A percentile compares a stretch with the other conserved stretches of the same genome.
phyloP scores from a whole-genome alignment of 2,113 vertebrate species.

The Pachypanchax playfairii region DNA sequence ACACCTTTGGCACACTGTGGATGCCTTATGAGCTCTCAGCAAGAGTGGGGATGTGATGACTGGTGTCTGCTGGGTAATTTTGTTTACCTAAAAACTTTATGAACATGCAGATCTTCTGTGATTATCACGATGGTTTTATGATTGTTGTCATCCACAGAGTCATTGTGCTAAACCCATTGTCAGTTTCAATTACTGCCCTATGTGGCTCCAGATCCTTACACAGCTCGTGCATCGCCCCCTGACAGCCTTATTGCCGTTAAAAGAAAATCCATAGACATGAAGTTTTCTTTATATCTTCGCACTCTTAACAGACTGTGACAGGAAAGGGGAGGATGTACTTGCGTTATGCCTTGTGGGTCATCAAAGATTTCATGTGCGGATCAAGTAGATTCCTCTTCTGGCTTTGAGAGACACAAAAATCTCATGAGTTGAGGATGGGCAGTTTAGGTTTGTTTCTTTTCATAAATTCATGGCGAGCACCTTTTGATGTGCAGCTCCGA shows the following conservation, averaged over 20 bases:
- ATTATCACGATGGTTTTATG: slow-evolving; percentile 79
- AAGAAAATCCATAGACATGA: slow-evolving; percentile 78
- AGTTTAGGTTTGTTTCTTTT: slow-evolving; percentile 54
- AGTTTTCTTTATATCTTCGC: slow-evolving; percentile 62
- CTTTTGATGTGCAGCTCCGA: slow-evolving; percentile 49
- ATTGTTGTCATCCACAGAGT: slow-evolving; percentile 76
- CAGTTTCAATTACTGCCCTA: slow-evolving; percentile 80
- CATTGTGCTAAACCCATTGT: slow-evolving; percentile 77
- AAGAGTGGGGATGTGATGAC: slow-evolving; percentile 46
- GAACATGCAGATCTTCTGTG: slow-evolving; percentile 63
- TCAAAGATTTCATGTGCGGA: slow-evolving; percentile 43
- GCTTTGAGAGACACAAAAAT: slow-evolving; percentile 54
- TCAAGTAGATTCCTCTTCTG: slow-evolving; percentile 20
- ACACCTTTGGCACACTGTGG: slow-evolving; percentile 10
- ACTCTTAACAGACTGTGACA: slow-evolving; percentile 51
- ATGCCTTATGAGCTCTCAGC: slow-evolving; percentile 45
- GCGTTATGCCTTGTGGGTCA: slow-evolving; percentile 49
- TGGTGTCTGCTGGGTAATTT: slow-evolving; percentile 71
- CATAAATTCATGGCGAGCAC: slow-evolving; percentile 36
- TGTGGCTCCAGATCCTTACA: slow-evolving; percentile 65
- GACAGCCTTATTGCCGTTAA: slow-evolving; percentile 71
- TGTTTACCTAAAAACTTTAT: slow-evolving; percentile 74
- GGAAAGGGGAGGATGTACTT: slow-evolving; percentile 23
- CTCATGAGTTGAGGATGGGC: slow-evolving; percentile 33
- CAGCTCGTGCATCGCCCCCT: slow-evolving; percentile 38